These are phyloP conservation scores for Pseudomyrmex cubaensis DNA, from an alignment of 1,140 invertebrate species.

Conservation along the genomic window DNA sequence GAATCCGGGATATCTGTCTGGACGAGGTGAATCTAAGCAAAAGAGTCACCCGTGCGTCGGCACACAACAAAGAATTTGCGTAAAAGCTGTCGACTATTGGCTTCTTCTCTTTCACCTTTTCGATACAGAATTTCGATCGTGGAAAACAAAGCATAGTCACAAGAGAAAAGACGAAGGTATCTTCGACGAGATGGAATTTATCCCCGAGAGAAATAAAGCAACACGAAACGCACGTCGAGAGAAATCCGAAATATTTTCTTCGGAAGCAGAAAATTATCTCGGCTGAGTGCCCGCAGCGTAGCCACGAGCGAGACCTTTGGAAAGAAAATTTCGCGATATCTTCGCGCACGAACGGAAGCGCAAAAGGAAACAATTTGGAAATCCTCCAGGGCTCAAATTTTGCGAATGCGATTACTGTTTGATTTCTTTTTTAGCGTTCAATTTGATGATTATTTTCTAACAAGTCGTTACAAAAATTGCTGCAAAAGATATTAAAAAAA, in stretches of 20 bases:
- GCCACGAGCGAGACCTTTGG: constrained; percentile 18
- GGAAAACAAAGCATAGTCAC: constrained; percentile 15
- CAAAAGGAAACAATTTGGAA: constrained; percentile 33
- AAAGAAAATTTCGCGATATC: constrained; percentile 47
- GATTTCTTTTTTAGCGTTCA: neutral
- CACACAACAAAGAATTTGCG: neutral
- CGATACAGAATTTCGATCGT: neutral
- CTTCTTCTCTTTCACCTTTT: neutral
- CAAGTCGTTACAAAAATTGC: neutral
- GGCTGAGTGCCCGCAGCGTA: neutral
- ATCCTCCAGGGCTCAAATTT: neutral
- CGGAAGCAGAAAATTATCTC: constrained; percentile 46
- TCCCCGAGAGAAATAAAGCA: constrained; percentile 2
- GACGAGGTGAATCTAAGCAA: no score
- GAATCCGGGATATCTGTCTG: neutral
- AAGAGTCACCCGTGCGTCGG: no score
- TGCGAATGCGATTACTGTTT: neutral
- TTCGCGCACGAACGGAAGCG: neutral
- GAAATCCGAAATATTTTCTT: constrained; percentile 35
- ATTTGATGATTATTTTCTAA: neutral
- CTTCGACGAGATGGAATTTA: neutral
- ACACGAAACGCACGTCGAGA: neutral
- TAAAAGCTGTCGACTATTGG: neutral
- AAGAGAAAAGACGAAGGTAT: neutral
- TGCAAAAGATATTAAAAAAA: no score